Conservation (phyloP, 2,888 invertebrate species). For the Rhyacophila evoluta region DNA sequence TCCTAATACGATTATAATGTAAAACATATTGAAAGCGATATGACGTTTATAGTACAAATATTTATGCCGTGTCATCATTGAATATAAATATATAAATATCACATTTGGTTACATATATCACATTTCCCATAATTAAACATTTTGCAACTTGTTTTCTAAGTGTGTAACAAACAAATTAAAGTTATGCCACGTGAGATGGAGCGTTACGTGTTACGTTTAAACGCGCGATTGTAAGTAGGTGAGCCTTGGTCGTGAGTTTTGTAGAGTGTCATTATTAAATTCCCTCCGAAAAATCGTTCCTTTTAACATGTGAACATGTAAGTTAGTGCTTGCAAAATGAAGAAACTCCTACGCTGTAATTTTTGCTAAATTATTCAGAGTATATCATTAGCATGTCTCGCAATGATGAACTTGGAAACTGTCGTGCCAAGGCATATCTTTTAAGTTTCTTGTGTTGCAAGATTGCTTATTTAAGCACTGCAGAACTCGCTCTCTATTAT, state of each 20-base stretch:
- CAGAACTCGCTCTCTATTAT: too few relatives aligned
- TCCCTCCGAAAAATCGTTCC: neutral
- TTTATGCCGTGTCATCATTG: too few relatives aligned
- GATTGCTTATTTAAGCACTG: too few relatives aligned
- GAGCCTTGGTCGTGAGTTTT: slow-evolving; percentile 13
- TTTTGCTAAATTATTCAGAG: too few relatives aligned
- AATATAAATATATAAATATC: neutral
- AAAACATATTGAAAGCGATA: too few relatives aligned
- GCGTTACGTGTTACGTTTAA: neutral
- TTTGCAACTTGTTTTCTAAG: neutral
- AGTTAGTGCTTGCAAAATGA: neutral
- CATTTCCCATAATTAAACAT: neutral
- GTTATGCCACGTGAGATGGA: neutral
- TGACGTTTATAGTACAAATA: too few relatives aligned
- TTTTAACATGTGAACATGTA: neutral
- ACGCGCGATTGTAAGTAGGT: neutral
- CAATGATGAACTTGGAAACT: too few relatives aligned
- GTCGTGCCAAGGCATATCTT: too few relatives aligned
- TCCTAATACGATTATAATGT: too few relatives aligned
- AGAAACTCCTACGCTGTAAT: neutral
- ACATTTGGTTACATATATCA: neutral
- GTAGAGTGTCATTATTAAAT: neutral
- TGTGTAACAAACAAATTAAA: neutral
- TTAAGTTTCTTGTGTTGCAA: too few relatives aligned
- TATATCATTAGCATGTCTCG: too few relatives aligned